Base-by-base conservation (phyloP, 2,888 invertebrate species). In the Eretmocerus hayati region DNA sequence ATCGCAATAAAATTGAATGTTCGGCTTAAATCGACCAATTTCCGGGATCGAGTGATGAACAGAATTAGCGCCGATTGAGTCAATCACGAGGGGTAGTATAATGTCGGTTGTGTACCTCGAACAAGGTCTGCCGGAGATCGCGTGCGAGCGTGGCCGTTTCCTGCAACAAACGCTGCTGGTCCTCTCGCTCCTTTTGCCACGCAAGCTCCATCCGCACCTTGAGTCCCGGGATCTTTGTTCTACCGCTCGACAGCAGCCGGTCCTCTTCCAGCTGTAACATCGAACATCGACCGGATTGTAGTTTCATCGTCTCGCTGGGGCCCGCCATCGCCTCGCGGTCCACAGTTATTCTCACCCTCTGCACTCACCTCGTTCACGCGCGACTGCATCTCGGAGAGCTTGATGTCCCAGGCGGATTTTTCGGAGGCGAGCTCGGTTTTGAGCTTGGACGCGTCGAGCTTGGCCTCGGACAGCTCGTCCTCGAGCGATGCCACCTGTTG, bases 131-230 rank as follows among this genome's bases (percentile, higher is more conserved):
- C 13, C 90, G 76, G 40, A 93, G 74, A 69, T 93, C 93, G 52
- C 90, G 76, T 0, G 92, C 91, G 51, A 93, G 76, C 0, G 90
- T 91, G 32, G 90, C 89, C 0, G 91, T 90, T 74, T 93, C 93
- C 66, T 90, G 90, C 23, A 93, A 73, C 32, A 93, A 72, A n/a
- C 91, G 77, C 59, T 91, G 91, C 62, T 91, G 90, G 62, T 93
- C 92, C 67, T 91, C 90, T 19, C 93, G 77, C 71, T 93, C 93
- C 67, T 91, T 93, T 64, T 91, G 91, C 93, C 93, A 93, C 0
- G 91, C 90, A 15, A 93, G 75, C 67, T 93, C 92, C 79, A 93
- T 83, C 44, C 88, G 82, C 2, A 92, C 89, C 62, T 87, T 85
- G 59, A 89, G 75, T 4, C 91, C 92, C 0, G 89, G 87, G 54